A percentile compares a stretch with the other conserved stretches of the same genome.
Evolutionary conservation across 2,888 invertebrate genomes (phyloP).

Genomic region (Caenorhabditis panamensis): DNA sequence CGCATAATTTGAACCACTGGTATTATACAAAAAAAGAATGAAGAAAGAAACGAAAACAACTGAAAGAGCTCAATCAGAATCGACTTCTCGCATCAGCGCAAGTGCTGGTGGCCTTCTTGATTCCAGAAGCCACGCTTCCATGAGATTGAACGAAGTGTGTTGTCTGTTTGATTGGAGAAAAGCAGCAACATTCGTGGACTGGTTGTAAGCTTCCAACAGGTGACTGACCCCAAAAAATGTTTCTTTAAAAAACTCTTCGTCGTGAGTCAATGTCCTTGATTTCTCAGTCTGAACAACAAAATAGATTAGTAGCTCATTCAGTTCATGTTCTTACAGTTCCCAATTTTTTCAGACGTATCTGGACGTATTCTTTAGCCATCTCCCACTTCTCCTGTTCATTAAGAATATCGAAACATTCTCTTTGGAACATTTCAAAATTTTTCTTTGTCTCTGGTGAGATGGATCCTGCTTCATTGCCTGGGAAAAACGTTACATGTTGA

Average conservation of each 20-base stretch:
- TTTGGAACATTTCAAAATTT: not conserved
- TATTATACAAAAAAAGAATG: not conserved
- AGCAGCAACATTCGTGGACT: conserved; percentile 1
- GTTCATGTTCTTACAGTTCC: too few relatives aligned
- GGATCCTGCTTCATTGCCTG: not conserved
- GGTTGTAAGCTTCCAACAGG: conserved; percentile 5
- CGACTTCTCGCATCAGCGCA: not conserved
- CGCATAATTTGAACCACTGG: too few relatives aligned
- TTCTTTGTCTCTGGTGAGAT: not conserved
- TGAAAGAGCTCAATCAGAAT: not conserved
- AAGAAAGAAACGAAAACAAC: not conserved
- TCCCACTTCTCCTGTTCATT: not conserved
- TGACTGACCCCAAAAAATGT: not conserved
- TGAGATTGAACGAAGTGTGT: conserved; percentile 1
- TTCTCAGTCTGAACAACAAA: not conserved
- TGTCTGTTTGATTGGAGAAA: conserved; percentile 8
- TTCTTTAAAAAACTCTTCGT: not conserved
- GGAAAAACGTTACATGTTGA: too few relatives aligned
- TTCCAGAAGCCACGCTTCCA: conserved; percentile 33
- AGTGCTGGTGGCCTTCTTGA: conserved; percentile 4
- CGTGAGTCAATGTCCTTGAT: not conserved
- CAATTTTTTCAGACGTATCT: not conserved
- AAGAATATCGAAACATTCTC: not conserved
- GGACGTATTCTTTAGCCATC: not conserved
- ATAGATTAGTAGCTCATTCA: too few relatives aligned